phyloP scores from a whole-genome alignment of 2,888 invertebrate genomes.

The Lissocephala sabroskyi region DNA sequence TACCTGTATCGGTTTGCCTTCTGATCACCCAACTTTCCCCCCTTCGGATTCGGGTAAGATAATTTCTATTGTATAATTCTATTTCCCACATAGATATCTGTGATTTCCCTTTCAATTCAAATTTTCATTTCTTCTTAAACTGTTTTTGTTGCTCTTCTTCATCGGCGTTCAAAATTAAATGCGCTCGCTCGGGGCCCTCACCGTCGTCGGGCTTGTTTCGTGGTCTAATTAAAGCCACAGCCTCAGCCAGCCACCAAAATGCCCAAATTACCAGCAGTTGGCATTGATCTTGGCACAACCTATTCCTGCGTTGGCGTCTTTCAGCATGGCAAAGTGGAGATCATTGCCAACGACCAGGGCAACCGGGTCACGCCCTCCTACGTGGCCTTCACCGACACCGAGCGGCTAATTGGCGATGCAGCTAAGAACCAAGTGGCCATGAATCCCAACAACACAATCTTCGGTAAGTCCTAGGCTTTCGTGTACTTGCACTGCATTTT shows the following conservation, averaged over 20 bases:
- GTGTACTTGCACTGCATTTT: neutral
- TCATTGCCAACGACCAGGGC: constrained; percentile 88
- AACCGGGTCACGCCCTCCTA: constrained; percentile 85
- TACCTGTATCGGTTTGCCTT: constrained; percentile 71
- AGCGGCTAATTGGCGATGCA: constrained; percentile 88
- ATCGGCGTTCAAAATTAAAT: neutral
- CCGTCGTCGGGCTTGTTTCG: too few relatives aligned
- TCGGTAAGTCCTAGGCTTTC: constrained; percentile 81
- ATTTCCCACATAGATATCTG: constrained; percentile 12
- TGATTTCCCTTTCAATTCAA: constrained; percentile 35
- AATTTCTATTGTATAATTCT: constrained; percentile 35
- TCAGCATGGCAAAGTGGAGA: constrained; percentile 89
- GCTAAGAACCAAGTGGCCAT: constrained; percentile 91
- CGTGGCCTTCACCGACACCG: constrained; percentile 90
- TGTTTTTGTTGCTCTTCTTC: constrained; percentile 1
- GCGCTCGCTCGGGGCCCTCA: neutral
- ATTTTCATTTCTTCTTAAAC: constrained; percentile 16
- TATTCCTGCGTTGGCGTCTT: constrained; percentile 95
- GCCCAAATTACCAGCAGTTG: constrained; percentile 73
- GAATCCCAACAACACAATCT: constrained; percentile 93
- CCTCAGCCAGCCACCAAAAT: constrained; percentile 36
- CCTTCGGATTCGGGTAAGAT: constrained; percentile 30
- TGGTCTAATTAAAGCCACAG: constrained; percentile 57
- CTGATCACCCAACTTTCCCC: constrained; percentile 33
- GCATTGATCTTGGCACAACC: constrained; percentile 90